These are phyloP conservation scores for Sebastes iracundus DNA, from an alignment of 2,797 vertebrate species.

Conservation along the genomic window DNA sequence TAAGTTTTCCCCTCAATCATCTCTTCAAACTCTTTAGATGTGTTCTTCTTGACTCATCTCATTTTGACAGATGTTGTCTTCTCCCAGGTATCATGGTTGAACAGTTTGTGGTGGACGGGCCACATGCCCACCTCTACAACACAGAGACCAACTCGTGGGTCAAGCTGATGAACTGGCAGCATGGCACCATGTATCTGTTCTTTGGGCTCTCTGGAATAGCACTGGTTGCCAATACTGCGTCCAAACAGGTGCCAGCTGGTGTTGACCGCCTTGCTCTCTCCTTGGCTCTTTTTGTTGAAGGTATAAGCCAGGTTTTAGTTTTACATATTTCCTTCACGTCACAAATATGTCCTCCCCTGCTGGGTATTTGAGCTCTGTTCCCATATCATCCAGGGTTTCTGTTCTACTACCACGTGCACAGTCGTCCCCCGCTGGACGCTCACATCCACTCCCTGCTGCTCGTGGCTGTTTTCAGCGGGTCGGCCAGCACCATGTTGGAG, in stretches of 20 bases:
- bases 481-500: slow-evolving; percentile 82
- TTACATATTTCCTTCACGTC: not conserved
- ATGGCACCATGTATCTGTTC: slow-evolving; percentile 98
- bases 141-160: slow-evolving; percentile 79
- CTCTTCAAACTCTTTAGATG: not conserved
- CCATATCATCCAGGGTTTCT: slow-evolving; percentile 85
- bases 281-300: slow-evolving; percentile 90
- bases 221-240: slow-evolving; percentile 76
- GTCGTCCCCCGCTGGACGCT: slow-evolving; percentile 86
- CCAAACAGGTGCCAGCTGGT: slow-evolving; percentile 76
- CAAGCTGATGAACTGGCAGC: slow-evolving; percentile 99
- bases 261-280: slow-evolving; percentile 87
- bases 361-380: not conserved
- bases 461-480: slow-evolving; percentile 81
- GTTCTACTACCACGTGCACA: slow-evolving; percentile 91
- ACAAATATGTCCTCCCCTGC: too few relatives aligned
- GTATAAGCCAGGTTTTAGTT: slow-evolving; percentile 64
- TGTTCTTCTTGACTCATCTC: not conserved
- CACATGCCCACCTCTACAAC: slow-evolving; percentile 87
- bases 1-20: slow-evolving; percentile 66
- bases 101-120: slow-evolving; percentile 95
- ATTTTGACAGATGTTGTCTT: not conserved
- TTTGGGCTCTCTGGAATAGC: slow-evolving; percentile 86
- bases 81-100: slow-evolving; percentile 92
- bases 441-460: slow-evolving; percentile 93